Evolutionary conservation across 2,113 vertebrate genomes (phyloP), one percentile per base, ranked within the genome.

Genomic region (Planiliza haematocheilus): DNA sequence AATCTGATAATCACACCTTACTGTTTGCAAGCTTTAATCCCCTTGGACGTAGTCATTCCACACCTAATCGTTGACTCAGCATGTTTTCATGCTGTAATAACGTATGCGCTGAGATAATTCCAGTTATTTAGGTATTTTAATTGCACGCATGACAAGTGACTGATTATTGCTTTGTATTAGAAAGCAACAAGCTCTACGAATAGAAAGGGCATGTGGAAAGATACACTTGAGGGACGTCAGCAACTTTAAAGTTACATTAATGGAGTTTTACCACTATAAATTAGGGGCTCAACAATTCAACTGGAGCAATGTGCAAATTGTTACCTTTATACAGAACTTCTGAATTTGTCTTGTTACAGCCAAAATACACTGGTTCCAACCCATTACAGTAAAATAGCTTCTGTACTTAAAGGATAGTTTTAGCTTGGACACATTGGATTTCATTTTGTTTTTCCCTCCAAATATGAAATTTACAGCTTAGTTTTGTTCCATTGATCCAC

Each of bases 31-130:
- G 39, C 56, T 70, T 58, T 68, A 56, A 78, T 70, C 45, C 5
- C 37, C 57, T 75, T 58, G 34, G n/a, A 75, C 63, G 52, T 42
- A 38, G 59, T 77, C 62, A 43, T 79, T 70, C 50, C 66, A 64
- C 16, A 74, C 57, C 68, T 39, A 20, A 70, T 83, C 17, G 71
- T 84, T 81, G 64, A 52, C 58, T 80, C 84, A 76, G 53, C 70
- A 64, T 68, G 67, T 69, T 79, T 70, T 63, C 42, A 61, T 42
- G 41, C 41, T 48, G 37, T 50, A 70, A 76, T 16, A 41, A 59
- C 34, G 65, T 52, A 62, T 57, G 21, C 10, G 49, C 56, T 42
- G 3, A 41, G 45, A 57, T 77, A 21, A 70, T 79, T 62, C 66
- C 14, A 62, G 60, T 66, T 75, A 70, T 41, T 65, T 36, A 42